Evolutionary conservation across 2,113 vertebrate species (phyloP), one percentile per base, ranked within the genome.

Genomic region (Otis tarda): DNA sequence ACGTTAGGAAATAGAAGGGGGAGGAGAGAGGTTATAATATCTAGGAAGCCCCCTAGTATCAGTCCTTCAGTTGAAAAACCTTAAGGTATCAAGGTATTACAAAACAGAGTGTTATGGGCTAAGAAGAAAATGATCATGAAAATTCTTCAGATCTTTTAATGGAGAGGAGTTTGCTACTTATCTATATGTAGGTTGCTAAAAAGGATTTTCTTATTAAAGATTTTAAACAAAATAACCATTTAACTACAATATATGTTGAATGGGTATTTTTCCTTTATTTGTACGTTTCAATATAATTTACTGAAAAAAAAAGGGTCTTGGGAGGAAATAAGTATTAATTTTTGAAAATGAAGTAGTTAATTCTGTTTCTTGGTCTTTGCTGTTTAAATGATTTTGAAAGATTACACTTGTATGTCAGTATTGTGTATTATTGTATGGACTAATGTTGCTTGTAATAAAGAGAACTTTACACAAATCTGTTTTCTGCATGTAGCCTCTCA

Each of bases 171-270:
- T 98, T 98, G 98, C 98, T 98, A 98, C 97, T 98, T 98, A 98
- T 98, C 97, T 98, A 95, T 98, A 97, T 89, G 98, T 98, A 98
- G 98, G 98, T 98, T 98, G 97, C 98, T 98, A 97, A 98, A 98
- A 97, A 97, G 96, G 96, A 98, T 98, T 98, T 98, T 98, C 97
- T 97, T 97, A 97, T 96, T 98, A 98, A 98, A 97, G 96, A 98
- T 98, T 98, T 98, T 98, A 98, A 98, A 97, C 97, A 96, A 98
- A 98, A 98, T 98, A 98, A 98, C 98, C 98, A 98, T 98, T 98
- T 98, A 98, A 98, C 98, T 94, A 64, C 96, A 97, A 80, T 98
- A 97, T 96, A 97, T 18, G 98, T 98, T 98, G 98, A 98, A 98
- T 98, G 98, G 98, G 95, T 98, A 98, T 98, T 97, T 98, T 97